These are phyloP conservation scores for Tyto alba DNA, from an alignment of 2,113 vertebrate genomes.

Conservation along the genomic window DNA sequence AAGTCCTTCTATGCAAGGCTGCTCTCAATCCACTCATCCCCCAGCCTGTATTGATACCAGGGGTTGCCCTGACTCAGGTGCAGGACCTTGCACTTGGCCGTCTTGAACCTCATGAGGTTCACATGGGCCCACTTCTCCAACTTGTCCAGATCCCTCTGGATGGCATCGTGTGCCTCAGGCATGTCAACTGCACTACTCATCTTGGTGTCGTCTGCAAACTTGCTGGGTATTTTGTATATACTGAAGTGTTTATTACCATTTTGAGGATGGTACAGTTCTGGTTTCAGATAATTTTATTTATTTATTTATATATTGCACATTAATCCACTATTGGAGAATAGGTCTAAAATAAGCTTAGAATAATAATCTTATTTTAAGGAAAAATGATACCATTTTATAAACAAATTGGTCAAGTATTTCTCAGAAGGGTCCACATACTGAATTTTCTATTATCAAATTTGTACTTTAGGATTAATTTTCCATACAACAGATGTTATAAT, in stretches of 20 bases:
- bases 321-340: neutral
- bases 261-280: neutral
- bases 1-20: neutral
- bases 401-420: neutral
- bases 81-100: neutral
- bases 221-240: neutral
- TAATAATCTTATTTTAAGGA: neutral
- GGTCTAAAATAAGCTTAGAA: neutral
- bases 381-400: neutral
- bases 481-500: neutral
- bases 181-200: accelerated
- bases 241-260: neutral
- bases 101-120: neutral
- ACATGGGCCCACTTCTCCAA: no score
- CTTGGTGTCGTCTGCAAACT: accelerated
- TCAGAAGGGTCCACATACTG: neutral
- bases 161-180: neutral
- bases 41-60: neutral
- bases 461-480: neutral
- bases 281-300: neutral
- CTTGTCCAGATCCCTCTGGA: neutral
- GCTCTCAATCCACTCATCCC: neutral
- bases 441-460: neutral
- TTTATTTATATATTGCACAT: neutral
- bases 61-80: neutral